A percentile compares a stretch with the other conserved stretches of the same genome.
Conservation (phyloP, 2,888 invertebrate species). For the Drosophila mimica region DNA sequence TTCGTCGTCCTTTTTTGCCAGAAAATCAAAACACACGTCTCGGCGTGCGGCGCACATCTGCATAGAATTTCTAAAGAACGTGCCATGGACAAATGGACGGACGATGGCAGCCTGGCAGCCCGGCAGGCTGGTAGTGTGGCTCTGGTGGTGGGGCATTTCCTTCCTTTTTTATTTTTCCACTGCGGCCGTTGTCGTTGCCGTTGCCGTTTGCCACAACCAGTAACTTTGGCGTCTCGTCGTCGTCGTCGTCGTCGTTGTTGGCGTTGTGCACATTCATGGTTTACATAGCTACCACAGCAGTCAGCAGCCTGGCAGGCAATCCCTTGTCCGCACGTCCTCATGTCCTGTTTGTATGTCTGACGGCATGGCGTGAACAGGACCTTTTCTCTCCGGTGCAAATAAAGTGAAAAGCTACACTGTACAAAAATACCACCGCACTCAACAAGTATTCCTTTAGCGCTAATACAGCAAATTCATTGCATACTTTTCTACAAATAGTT, state of each 20-base stretch:
- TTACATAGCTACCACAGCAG: conserved; percentile 71
- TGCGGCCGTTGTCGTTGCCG: conserved; percentile 58
- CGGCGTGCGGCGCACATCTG: conserved; percentile 79
- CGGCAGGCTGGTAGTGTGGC: conserved; percentile 10
- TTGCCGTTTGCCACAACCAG: conserved; percentile 71
- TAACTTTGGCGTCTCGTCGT: conserved; percentile 67
- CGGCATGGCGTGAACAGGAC: conserved; percentile 76
- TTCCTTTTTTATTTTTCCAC: conserved; percentile 29
- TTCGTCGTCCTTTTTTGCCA: conserved; percentile 52
- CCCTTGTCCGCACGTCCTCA: conserved; percentile 30
- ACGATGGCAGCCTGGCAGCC: conserved; percentile 12
- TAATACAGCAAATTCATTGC: conserved; percentile 27
- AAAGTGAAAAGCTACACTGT: conserved; percentile 72
- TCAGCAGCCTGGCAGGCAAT: conserved; percentile 51
- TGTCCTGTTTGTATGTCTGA: conserved; percentile 73
- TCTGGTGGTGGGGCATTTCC: conserved; percentile 27
- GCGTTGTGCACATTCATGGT: conserved; percentile 66
- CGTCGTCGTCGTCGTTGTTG: conserved; percentile 17
- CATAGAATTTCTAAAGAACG: conserved; percentile 79
- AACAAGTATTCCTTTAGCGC: conserved; percentile 29
- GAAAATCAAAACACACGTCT: conserved; percentile 82
- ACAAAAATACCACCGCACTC: conserved; percentile 40
- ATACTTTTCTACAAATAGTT: conserved; percentile 19
- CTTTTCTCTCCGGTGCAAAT: conserved; percentile 55
- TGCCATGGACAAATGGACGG: conserved; percentile 64